Base-by-base conservation (phyloP, 2,113 vertebrate species). In the Cheirogaleus medius region DNA sequence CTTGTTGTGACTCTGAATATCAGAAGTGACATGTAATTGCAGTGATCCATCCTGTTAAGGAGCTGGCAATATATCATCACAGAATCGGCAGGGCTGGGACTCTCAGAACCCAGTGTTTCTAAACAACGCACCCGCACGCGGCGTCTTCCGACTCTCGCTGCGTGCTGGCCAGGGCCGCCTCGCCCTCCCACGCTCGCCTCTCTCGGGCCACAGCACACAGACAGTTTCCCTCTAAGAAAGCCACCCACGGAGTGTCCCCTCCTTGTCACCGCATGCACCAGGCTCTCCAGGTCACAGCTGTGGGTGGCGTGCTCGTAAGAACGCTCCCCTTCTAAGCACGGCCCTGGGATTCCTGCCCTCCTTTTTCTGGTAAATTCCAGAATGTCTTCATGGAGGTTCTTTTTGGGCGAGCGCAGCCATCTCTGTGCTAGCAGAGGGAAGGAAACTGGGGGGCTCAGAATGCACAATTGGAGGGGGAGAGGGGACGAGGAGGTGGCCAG, bases 1-100 rank as follows among this genome's bases (percentile, higher is more conserved):
- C 97, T 98, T 98, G 97, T 97, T 98, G 97, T 97, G 94, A 96
- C 98, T 98, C 97, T 96, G 97, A 97, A 97, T 98, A 98, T 98
- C 98, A 98, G 97, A 98, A 98, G 98, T 93, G 86, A 98, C 97
- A 97, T 95, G 98, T 98, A 98, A 98, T 98, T 98, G 98, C 87
- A 47, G 97, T 97, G 97, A 98, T 98, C 98, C 97, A 95, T 97
- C 98, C 93, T 15, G 96, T 98, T 97, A 91, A 98, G 97, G 96
- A 92, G 88, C 97, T 98, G 98, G 98, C 97, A 98, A 96, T 97
- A 58, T 91, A 97, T 98, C 98, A 95, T 3, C 29, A 93, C 96
- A 88, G 58, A 84, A 96, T 97, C 97, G 91, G 63, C 95, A 29
- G n/a, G 82, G 64, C 93, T 25, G 34, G 90, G 85, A 71, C 68